These are phyloP conservation scores for Cryptoprocta ferox DNA, from an alignment of 2,797 vertebrate species.

Conservation along the genomic window DNA sequence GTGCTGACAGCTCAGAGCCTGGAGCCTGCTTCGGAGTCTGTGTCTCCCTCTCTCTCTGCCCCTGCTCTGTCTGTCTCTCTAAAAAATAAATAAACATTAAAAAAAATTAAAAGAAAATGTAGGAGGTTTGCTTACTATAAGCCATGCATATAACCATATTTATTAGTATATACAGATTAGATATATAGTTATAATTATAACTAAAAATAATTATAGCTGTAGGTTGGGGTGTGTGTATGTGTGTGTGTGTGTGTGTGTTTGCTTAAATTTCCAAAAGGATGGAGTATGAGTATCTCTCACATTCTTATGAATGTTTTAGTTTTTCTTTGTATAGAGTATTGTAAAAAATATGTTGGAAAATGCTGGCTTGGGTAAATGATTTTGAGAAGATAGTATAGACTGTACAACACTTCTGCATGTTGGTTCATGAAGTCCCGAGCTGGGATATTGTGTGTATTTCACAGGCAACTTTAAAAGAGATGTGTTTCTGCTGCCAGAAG, in stretches of 20 bases:
- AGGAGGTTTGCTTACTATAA: neutral
- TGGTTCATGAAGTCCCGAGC: neutral
- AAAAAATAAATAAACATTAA: too few species aligned
- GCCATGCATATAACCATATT: neutral
- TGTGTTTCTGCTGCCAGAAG: neutral
- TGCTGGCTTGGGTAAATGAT: neutral
- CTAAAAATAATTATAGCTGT: neutral
- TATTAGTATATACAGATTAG: neutral
- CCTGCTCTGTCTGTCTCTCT: too few species aligned
- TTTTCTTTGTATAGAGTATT: neutral
- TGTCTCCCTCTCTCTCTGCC: too few species aligned
- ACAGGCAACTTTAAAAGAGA: slow-evolving; percentile 2
- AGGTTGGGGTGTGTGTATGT: neutral
- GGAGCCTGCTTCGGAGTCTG: too few species aligned
- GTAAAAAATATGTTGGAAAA: neutral
- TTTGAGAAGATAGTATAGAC: neutral
- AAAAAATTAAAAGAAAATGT: neutral
- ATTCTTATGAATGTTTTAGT: neutral
- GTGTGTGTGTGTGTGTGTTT: neutral
- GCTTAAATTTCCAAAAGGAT: neutral
- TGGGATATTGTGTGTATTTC: neutral
- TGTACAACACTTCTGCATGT: neutral
- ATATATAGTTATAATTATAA: neutral
- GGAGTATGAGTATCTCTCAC: neutral
- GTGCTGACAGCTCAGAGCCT: too few species aligned